Evolutionary conservation across 2,113 vertebrate species (phyloP), one percentile per base, ranked within the genome.

Genomic region (Daphoenositta chrysoptera): DNA sequence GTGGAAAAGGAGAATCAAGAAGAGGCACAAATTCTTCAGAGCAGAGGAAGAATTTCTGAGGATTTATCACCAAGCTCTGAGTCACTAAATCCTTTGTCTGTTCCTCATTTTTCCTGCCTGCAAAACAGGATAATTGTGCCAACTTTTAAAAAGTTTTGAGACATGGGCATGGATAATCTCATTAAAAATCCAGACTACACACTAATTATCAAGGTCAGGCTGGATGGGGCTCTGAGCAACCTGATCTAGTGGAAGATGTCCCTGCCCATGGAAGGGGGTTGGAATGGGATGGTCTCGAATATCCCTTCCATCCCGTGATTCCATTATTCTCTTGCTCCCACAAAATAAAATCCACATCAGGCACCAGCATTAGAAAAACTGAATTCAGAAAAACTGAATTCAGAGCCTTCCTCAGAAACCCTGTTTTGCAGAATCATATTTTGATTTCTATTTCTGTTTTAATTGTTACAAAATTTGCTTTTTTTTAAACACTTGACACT

Each of bases 331-430:
- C 16, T 44, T 90, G 17, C 31, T 83, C 9, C 24, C 24, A 40
- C 18, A 4, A 50, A 91, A 82, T 50, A 63, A 70, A 35, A 65
- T 0, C 1, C 24, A 47, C 15, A 10, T 72, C 9, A 4, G 7
- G 14, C 6, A 31, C 13, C 13, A 68, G 13, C 19, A n/a, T n/a
- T n/a, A n/a, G n/a, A 11, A 86, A 76, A 28, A 1, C 9, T 9
- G 7, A 60, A 51, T 56, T 75, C 6, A 0, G 1, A 11, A 86
- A 76, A 28, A 1, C 9, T 9, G 7, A 60, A 51, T 56, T 75
- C 6, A 0, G 1, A 10, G 11, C 8, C 33, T 65, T 64, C 48
- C 48, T 71, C 37, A 87, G 70, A 50, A 80, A 37, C 1, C 1
- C 4, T 24, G 2, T 21, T 61, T 31, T 80, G 18, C 11, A 56